Evolutionary conservation across 2,888 invertebrate species (phyloP), one percentile per base, ranked within the genome.

Genomic region (Platycnemis pennipes): DNA sequence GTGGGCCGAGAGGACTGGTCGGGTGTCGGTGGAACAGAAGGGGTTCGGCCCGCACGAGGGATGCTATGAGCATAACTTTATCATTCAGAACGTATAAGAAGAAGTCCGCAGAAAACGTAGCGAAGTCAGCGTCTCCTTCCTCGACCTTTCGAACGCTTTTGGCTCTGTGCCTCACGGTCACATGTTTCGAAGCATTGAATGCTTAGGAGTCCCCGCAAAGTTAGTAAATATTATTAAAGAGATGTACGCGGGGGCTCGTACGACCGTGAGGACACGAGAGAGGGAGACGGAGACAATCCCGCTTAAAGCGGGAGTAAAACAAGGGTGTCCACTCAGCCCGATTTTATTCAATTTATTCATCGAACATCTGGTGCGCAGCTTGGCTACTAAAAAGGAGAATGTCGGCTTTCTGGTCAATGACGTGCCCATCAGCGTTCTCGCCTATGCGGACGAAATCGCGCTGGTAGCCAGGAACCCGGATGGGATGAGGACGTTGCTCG

Each of bases 271-370:
- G 49, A 49, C 5, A 49, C 5, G 13, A 13, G 13, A 49, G 13
- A 13, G 49, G 5, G 49, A 49, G 49, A 49, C 49, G 49, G 7
- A 49, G 49, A 49, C 5, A 49, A 49, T 49, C 5, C 13, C 49
- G 13, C 49, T 49, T 44, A 45, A 86, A 0, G 95, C 95, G 77
- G 95, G 96, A 2, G 96, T 96, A 0, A 95, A 95, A 1, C 96
- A 96, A 95, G 96, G 96, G 5, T 95, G 95, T 94, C 96, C 96
- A 2, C 94, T 96, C 0, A 96, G 95, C 94, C 96, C 96, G 0
- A 95, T 96, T 8, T 49, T 96, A 0, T 96, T 96, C 95, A 96
- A 96, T 95, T 94, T 96, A 3, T 95, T 95, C 13, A 94, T 96
- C 11, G 96, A 96, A 94, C 95, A 95, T 2, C 86, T 96, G 8